Evolutionary conservation across 2,888 invertebrate species (phyloP).

Genomic region (Anagyrus pseudococci): DNA sequence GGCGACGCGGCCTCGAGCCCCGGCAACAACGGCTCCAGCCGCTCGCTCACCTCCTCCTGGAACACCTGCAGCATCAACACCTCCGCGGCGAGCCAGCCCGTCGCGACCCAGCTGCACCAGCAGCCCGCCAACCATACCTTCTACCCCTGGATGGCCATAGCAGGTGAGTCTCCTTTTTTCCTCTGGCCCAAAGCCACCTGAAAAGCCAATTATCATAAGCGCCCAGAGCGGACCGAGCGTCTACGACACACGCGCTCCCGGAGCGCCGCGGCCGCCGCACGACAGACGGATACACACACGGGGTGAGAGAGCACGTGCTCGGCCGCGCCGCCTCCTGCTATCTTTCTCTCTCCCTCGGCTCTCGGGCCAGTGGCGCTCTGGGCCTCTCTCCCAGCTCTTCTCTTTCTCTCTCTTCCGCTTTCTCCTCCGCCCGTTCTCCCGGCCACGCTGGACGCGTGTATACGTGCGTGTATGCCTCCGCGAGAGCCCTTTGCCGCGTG

Average conservation of each 20-base stretch:
- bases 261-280: not conserved
- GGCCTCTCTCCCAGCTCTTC: no score
- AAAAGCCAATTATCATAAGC: not conserved
- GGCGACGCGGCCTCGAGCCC: constrained; percentile 79
- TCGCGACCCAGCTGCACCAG: constrained; percentile 81
- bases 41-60: constrained; percentile 79
- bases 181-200: not conserved
- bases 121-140: constrained; percentile 93
- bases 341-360: constrained; percentile 10
- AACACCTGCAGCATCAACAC: constrained; percentile 88
- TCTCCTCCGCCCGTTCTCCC: not conserved
- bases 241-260: not conserved
- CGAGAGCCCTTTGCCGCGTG: not conserved
- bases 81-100: constrained; percentile 78
- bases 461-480: not conserved
- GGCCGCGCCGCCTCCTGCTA: constrained; percentile 20
- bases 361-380: not conserved
- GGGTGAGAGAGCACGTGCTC: constrained; percentile 40
- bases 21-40: constrained; percentile 67
- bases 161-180: constrained; percentile 79
- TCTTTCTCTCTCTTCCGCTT: no score
- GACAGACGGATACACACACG: not conserved
- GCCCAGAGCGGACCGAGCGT: constrained; percentile 20
- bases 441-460: not conserved
- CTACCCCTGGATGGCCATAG: constrained; percentile 98